Evolutionary conservation across 2,888 invertebrate species (phyloP), one percentile per base, ranked within the genome.

Genomic region (Spilarctia lutea): DNA sequence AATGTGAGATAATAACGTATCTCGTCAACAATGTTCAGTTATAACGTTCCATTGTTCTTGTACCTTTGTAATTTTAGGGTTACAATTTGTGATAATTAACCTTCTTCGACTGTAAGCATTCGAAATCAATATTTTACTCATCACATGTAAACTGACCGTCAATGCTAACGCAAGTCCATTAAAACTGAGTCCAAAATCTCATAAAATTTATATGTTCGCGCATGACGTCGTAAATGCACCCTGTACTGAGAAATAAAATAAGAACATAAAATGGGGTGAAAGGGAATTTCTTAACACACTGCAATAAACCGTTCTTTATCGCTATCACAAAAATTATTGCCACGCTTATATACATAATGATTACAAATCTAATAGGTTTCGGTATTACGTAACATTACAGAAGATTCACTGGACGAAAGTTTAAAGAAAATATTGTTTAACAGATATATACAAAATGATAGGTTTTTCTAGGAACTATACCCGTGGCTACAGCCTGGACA

Each of bases 201-300:
- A 91, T 94, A 94, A 94, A 94, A 88, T 93, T 94, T 93, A 94
- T 93, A 94, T 87, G 90, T 90, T 87, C 89, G 86, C 92, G 87
- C 91, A 91, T 92, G 91, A 90, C 89, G 86, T 90, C 93, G 93
- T 94, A 94, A 94, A 94, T 91, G 89, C 90, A 90, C 87, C 86
- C 90, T 85, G 88, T 88, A 88, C 82, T 81, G 80, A 82, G 89
- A 88, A 90, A 91, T 91, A 91, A 91, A 91, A 87, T 82, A 83
- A 87, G 85, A 86, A 85, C 83, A 91, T 93, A 92, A 93, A 94
- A 90, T 88, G 81, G 86, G 84, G 83, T 89, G 89, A 89, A 89
- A 89, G 89, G 87, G 85, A 89, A 88, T 89, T 89, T 85, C 86
- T 88, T 88, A 84, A 87, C 86, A 86, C 83, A 81, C 79, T 82